Evolutionary conservation across 1,140 invertebrate genomes (phyloP), one percentile per base, ranked within the genome.

Genomic region (Goniozus legneri): DNA sequence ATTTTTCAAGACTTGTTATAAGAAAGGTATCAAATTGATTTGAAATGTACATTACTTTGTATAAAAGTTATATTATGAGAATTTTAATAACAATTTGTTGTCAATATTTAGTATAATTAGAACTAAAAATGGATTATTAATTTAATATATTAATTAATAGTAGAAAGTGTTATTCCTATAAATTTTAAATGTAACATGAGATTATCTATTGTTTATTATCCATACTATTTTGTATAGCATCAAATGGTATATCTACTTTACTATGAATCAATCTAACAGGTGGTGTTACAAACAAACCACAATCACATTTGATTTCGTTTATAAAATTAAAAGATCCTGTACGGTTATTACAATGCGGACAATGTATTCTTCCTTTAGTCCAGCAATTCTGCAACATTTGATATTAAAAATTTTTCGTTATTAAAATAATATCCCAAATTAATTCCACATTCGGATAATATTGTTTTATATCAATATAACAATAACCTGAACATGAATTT

Each of bases 261-360:
- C 58, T 62, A 15, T 63, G 64, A 20, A 64, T 63, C 63, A 73
- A 62, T 43, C 66, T 65, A 34, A 73, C 62, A 15, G 71, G 63
- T 4, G 63, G 67, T 46, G 48, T 50, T 12, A 67, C 31, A 35
- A 56, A 67, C 42, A 59, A 46, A 12, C 56, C 56, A 13, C 69
- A 72, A 19, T 64, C 56, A 41, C 71, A 73, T 43, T 71, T 71
- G 13, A 47, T 44, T 7, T 56, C 49, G 35, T 64, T 70, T 18
- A 73, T 50, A 47, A 73, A 72, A 35, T 73, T 70, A 51, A 73
- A 73, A 0, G 65, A 67, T 21, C 71, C 71, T 50, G 72, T 47
- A 33, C 69, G 60, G 43, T 51, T 64, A 22, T 67, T 67, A 40
- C 71, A 73, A 31, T 67, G 32, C 2, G 65, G 68, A 49, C 70